Percentiles rank a stretch among this genome's conserved stretches.
These are phyloP conservation scores for Parnassius mnemosyne DNA, from an alignment of 2,888 invertebrate genomes.

Conservation along the genomic window DNA sequence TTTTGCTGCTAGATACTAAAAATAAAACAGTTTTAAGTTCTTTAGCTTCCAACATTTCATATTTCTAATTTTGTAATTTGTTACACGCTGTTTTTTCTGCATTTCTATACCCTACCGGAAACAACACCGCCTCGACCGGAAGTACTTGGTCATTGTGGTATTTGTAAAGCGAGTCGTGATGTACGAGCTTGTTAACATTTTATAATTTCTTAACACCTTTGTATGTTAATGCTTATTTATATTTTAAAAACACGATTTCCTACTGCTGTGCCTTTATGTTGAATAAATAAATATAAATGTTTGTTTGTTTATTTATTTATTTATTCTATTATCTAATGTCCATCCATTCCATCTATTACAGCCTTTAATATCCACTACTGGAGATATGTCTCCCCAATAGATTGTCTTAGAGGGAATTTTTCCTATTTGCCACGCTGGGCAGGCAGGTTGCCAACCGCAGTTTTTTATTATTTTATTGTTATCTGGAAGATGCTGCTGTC, in stretches of 20 bases:
- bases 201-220: slow-evolving; percentile 27
- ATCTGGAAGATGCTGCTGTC: too few species aligned
- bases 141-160: slow-evolving; percentile 26
- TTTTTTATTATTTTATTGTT: too few species aligned
- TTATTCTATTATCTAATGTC: too few species aligned
- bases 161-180: slow-evolving; percentile 24
- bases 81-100: slow-evolving; percentile 22
- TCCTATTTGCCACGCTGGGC: too few species aligned
- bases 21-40: too few species aligned
- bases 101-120: slow-evolving; percentile 19
- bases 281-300: neutral
- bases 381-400: too few species aligned
- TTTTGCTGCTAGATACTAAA: too few species aligned
- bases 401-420: too few species aligned
- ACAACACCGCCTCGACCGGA: slow-evolving; percentile 26
- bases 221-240: slow-evolving; percentile 25
- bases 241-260: slow-evolving; percentile 18
- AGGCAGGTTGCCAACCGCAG: too few species aligned
- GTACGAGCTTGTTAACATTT: slow-evolving; percentile 24
- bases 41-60: slow-evolving; percentile 12
- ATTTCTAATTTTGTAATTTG: slow-evolving; percentile 21
- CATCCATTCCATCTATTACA: too few species aligned
- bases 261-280: neutral
- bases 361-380: too few species aligned
- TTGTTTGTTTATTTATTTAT: neutral